These are phyloP conservation scores for Sakesphorus luctuosus DNA, from an alignment of 2,113 vertebrate genomes.

Conservation along the genomic window DNA sequence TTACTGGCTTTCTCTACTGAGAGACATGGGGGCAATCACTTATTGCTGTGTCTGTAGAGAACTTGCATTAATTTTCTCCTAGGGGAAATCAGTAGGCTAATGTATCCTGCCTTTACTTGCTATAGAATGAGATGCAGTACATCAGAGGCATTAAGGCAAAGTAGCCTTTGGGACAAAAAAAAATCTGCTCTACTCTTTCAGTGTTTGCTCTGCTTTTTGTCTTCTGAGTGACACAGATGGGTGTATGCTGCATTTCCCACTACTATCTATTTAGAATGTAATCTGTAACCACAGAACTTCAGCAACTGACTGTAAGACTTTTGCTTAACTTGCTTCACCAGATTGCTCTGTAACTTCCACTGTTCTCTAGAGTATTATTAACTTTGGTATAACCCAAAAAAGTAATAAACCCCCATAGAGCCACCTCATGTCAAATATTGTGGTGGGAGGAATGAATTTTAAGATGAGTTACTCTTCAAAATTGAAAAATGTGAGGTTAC, in stretches of 20 bases:
- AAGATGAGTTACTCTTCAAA: neutral
- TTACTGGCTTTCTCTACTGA: neutral
- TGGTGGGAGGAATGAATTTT: rapidly evolving
- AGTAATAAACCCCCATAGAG: neutral
- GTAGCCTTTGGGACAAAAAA: neutral
- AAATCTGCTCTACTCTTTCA: neutral
- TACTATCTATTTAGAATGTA: neutral
- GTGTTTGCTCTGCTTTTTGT: neutral
- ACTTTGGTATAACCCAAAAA: neutral
- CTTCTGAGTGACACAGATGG: neutral
- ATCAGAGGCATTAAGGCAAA: neutral
- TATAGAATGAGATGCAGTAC: neutral
- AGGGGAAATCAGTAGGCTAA: neutral
- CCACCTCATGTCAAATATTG: rapidly evolving
- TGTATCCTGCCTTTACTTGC: neutral
- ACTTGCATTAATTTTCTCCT: neutral
- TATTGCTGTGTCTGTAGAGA: neutral
- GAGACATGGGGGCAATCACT: neutral
- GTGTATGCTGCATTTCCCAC: neutral
- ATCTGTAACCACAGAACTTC: neutral
- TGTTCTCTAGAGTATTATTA: neutral
- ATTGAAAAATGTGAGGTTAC: neutral
- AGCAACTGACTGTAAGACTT: neutral
- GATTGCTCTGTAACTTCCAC: neutral
- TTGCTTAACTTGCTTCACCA: neutral